Percentiles rank a stretch among this genome's conserved stretches.
Evolutionary conservation across 1,140 invertebrate species (phyloP).

Genomic region (Nephila pilipes): DNA sequence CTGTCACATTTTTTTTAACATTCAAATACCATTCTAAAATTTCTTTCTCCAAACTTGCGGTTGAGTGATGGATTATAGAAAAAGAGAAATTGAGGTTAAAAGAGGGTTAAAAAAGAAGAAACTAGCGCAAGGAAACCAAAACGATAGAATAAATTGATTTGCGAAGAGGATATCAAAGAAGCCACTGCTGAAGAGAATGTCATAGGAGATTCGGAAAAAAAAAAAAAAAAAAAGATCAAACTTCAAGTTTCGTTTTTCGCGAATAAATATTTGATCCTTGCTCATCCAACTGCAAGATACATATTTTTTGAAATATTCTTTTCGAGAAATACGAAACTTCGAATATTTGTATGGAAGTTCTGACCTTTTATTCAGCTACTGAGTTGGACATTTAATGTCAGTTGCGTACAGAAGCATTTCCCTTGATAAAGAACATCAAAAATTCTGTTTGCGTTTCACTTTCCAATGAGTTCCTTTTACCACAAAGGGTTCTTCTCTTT

Average conservation of each 20-base stretch:
- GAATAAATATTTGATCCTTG: conserved; percentile 42
- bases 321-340: conserved; percentile 10
- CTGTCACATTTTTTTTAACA: not conserved
- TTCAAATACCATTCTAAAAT: not conserved
- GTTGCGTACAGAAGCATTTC: not conserved
- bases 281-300: conserved; percentile 12
- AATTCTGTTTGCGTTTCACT: not conserved
- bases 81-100: not conserved
- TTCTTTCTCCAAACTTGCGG: not conserved
- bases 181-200: not conserved
- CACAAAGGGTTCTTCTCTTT: not conserved
- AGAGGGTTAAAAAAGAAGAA: not conserved
- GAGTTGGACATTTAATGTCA: not conserved
- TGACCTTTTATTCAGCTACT: not conserved
- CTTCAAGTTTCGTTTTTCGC: not conserved
- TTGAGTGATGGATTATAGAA: not conserved
- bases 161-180: conserved; percentile 1
- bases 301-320: not conserved
- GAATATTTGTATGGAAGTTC: not conserved
- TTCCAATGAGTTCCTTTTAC: not conserved
- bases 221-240: not conserved
- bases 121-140: not conserved
- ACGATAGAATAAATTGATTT: conserved; percentile 40
- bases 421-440: not conserved
- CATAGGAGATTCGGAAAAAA: not conserved